These are phyloP conservation scores for Diloba caeruleocephala DNA, from an alignment of 2,888 invertebrate genomes.

Conservation along the genomic window DNA sequence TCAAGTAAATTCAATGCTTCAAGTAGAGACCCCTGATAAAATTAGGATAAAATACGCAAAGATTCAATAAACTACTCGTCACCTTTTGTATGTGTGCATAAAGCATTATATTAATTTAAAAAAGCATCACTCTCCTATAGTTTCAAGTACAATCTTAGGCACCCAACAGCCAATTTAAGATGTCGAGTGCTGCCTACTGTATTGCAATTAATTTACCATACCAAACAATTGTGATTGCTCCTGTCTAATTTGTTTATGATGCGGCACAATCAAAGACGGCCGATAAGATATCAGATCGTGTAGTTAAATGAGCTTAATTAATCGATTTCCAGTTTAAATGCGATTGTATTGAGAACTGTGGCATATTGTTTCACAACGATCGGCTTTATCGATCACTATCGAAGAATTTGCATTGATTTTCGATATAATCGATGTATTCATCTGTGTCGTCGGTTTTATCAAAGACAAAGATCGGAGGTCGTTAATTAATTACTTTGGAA, in stretches of 20 bases:
- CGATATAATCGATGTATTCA: slow-evolving; percentile 40
- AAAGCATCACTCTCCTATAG: too few species aligned
- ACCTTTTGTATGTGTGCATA: too few species aligned
- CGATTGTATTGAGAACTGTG: slow-evolving; percentile 52
- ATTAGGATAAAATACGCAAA: too few species aligned
- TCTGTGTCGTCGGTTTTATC: slow-evolving; percentile 30
- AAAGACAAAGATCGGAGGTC: slow-evolving; percentile 26
- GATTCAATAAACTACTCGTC: too few species aligned
- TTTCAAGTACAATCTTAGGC: slow-evolving; percentile 40
- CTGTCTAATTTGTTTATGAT: slow-evolving; percentile 61
- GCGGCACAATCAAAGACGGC: slow-evolving; percentile 60
- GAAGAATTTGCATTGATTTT: slow-evolving; percentile 49
- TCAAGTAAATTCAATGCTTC: too few species aligned
- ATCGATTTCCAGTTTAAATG: slow-evolving; percentile 46
- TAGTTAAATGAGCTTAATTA: slow-evolving; percentile 53
- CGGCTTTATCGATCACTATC: slow-evolving; percentile 43
- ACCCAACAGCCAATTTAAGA: slow-evolving; percentile 51
- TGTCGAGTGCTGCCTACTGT: slow-evolving; percentile 46
- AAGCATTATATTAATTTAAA: too few species aligned
- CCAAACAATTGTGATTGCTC: slow-evolving; percentile 61
- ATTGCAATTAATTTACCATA: slow-evolving; percentile 63
- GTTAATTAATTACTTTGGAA: slow-evolving; percentile 28
- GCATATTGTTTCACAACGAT: slow-evolving; percentile 51
- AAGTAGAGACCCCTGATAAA: too few species aligned
- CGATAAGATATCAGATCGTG: slow-evolving; percentile 53